Evolutionary conservation across 2,113 vertebrate species (phyloP).

Genomic region (Oncorhynchus mykiss): DNA sequence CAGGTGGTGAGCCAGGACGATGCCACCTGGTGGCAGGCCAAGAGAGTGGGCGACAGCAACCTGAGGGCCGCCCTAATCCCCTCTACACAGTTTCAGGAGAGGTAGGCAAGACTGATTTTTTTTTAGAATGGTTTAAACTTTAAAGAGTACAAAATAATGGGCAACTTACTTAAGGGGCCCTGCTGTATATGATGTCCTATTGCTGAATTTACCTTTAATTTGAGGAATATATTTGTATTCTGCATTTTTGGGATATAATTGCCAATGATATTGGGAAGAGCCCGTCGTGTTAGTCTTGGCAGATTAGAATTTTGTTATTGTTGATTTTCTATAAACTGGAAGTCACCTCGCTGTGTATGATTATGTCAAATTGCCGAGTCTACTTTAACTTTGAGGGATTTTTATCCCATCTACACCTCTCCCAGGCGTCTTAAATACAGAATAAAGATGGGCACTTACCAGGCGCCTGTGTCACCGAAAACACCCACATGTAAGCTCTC

Average conservation of each 20-base stretch:
- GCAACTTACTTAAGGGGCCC: too few species aligned
- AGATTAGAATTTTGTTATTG: too few species aligned
- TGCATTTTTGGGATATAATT: too few species aligned
- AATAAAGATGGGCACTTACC: slow-evolving; percentile 78
- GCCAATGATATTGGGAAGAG: neutral
- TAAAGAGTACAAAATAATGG: too few species aligned
- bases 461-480: slow-evolving; percentile 72
- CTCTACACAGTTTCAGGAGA: slow-evolving; percentile 92
- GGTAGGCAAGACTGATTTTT: slow-evolving; percentile 62
- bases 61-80: slow-evolving; percentile 91
- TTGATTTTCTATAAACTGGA: too few species aligned
- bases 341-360: too few species aligned
- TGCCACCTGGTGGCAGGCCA: slow-evolving; percentile 95
- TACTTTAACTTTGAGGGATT: neutral
- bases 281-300: neutral
- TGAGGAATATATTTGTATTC: too few species aligned
- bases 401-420: slow-evolving; percentile 1
- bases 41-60: slow-evolving; percentile 87
- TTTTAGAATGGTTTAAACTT: too few species aligned
- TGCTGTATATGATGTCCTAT: too few species aligned
- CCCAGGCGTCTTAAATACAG: slow-evolving; percentile 84
- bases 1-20: slow-evolving; percentile 95
- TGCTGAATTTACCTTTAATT: too few species aligned
- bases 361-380: neutral
- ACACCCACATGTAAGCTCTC: slow-evolving; percentile 80